Base-by-base conservation (phyloP, 1,140 invertebrate genomes). In the Cherax quadricarinatus region DNA sequence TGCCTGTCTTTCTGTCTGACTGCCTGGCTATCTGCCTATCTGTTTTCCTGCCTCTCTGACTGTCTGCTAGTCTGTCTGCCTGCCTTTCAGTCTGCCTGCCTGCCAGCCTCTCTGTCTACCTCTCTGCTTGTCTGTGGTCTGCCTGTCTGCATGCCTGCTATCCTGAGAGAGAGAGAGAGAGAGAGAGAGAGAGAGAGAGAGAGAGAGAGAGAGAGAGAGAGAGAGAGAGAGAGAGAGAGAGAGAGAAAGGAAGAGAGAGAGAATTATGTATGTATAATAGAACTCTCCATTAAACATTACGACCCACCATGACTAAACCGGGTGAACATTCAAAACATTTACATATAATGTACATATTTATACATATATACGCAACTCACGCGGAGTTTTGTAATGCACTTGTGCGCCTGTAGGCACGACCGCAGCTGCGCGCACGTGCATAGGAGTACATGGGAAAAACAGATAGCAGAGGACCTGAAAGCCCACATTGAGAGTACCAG, bases 131-230 rank as follows among this genome's bases (percentile, higher is more conserved):
- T 62, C 78, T 81, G 51, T 88, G 30, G 30, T 41, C 86, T 88
- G 75, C 62, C 86, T 88, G 57, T 81, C 75, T 88, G 75, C 62
- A 75, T 81, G 75, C 62, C 86, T 60, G 75, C 73, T 88, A 24
- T 62, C 21, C 24, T 9, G 53, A 57, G 53, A 57, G 53, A 57
- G 53, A 57, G 53, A 57, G n/a, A 78, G 73, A 78, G 73, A 78
- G 21, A 41, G 21, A 41, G 73, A 78, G 30, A 78, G 21, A 78
- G 30, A 78, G n/a, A 41, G 30, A 78, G 21, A 78, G 30, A 41
- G 49, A 49, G 49, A 80, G 16, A 80, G 18, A 80, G 18, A 41
- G 30, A 81, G 79, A 49, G 41, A 81, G 30, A 49, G 30, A 81
- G 21, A 51, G 51, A 51, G 41, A 49, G 21, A 24, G 57, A 51